Conservation (phyloP, 2,113 vertebrate genomes). For the Nycticebus coucang region DNA sequence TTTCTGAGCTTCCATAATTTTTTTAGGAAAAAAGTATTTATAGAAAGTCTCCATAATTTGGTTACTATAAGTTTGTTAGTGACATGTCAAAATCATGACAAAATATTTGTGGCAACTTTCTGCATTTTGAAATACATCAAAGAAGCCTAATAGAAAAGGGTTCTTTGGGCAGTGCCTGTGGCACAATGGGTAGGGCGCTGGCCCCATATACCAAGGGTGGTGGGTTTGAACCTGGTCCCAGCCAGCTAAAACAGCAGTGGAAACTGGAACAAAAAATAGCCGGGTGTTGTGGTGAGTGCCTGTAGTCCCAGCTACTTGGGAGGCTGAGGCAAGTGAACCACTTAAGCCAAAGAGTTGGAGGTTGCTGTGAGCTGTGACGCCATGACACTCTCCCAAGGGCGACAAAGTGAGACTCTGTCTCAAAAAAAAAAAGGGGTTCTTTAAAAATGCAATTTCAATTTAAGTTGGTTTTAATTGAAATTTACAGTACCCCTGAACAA, state of each 20-base stretch:
- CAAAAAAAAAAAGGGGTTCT: background rate
- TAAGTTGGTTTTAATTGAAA: background rate
- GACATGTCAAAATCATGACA: background rate
- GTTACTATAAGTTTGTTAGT: background rate
- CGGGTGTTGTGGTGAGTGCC: no score
- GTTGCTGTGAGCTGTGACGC: no score
- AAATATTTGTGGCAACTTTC: background rate
- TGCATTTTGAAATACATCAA: background rate
- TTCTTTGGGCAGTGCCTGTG: background rate
- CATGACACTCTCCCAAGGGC: no score
- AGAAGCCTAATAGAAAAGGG: background rate
- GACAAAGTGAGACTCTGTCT: no score
- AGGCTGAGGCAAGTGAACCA: no score
- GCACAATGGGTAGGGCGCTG: no score
- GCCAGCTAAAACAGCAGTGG: no score
- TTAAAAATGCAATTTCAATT: accelerated
- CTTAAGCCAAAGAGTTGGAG: no score
- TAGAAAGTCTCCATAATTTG: background rate
- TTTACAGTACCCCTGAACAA: background rate
- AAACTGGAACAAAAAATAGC: no score
- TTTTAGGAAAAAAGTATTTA: background rate
- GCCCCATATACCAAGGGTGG: no score
- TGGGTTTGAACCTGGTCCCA: no score
- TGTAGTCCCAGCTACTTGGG: no score
- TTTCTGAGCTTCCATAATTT: background rate